Percentiles rank a stretch among this genome's conserved stretches.
Conservation (phyloP, 1,140 invertebrate species). For the Heliconius hewitsoni region DNA sequence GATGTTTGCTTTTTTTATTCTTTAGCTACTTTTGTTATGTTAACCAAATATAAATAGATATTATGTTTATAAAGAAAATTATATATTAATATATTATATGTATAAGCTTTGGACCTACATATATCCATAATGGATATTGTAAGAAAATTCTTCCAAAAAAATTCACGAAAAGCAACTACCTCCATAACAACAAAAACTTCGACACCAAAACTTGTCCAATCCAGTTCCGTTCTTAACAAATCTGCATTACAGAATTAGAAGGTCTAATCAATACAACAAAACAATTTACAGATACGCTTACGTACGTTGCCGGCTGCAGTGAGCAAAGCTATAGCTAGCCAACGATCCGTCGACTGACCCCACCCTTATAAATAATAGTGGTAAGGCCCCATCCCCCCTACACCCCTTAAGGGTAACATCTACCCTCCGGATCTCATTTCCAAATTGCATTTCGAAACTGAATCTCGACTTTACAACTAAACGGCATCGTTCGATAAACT, state of each 20-base stretch:
- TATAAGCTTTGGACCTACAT: neutral
- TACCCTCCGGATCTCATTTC: constrained; percentile 79
- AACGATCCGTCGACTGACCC: constrained; percentile 74
- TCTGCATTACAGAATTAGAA: constrained; percentile 23
- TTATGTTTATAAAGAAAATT: no score
- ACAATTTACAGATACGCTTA: constrained; percentile 63
- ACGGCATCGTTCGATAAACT: constrained; percentile 44
- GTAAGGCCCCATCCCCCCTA: constrained; percentile 68
- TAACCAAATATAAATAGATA: no score
- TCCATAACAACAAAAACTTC: no score
- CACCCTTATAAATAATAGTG: constrained; percentile 81
- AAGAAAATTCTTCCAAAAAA: no score
- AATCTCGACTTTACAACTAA: constrained; percentile 74
- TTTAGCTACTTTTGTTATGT: no score
- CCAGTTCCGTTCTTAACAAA: neutral
- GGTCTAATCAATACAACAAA: constrained; percentile 52
- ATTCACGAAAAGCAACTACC: no score
- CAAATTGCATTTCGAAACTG: constrained; percentile 79
- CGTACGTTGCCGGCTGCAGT: constrained; percentile 59
- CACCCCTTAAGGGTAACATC: constrained; percentile 72
- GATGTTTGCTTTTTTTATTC: no score
- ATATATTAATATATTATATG: no score
- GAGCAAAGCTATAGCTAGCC: constrained; percentile 56
- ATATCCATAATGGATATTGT: no score
- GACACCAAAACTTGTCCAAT: neutral